phyloP scores from a whole-genome alignment of 2,797 vertebrate species.

The Hypotaenidia philippensis region DNA sequence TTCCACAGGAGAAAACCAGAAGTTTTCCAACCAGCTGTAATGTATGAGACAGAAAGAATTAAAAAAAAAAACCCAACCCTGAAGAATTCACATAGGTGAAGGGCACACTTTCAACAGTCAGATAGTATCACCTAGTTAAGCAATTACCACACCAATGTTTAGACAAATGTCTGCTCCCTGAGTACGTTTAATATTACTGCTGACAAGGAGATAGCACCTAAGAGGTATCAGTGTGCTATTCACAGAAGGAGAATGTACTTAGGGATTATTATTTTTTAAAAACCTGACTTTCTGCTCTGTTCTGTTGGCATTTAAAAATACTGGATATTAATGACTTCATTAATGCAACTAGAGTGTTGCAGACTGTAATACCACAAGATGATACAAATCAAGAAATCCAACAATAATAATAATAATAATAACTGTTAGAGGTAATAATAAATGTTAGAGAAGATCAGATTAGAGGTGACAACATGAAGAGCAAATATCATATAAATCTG shows the following conservation, averaged over 20 bases:
- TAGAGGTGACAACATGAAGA: background rate
- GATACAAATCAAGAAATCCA: background rate
- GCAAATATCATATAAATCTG: background rate
- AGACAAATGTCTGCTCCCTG: background rate
- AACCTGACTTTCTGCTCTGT: background rate
- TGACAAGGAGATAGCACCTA: background rate
- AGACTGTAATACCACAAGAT: background rate
- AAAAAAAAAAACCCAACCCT: fast-evolving
- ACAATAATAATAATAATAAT: background rate
- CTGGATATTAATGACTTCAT: background rate
- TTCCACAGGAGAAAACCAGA: background rate
- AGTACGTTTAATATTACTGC: background rate
- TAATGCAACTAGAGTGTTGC: background rate
- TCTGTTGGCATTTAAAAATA: background rate
- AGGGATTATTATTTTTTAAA: fast-evolving
- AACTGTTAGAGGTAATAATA: background rate
- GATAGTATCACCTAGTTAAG: background rate
- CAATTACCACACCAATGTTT: background rate
- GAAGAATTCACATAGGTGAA: background rate
- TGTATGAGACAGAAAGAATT: background rate
- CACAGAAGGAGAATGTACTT: background rate
- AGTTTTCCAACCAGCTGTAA: background rate
- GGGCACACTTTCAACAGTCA: background rate
- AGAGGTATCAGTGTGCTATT: background rate
- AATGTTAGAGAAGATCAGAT: background rate